Percentiles rank a stretch among this genome's conserved stretches.
Evolutionary conservation across 2,113 vertebrate species (phyloP).

Genomic region (Triplophysa dalaica): DNA sequence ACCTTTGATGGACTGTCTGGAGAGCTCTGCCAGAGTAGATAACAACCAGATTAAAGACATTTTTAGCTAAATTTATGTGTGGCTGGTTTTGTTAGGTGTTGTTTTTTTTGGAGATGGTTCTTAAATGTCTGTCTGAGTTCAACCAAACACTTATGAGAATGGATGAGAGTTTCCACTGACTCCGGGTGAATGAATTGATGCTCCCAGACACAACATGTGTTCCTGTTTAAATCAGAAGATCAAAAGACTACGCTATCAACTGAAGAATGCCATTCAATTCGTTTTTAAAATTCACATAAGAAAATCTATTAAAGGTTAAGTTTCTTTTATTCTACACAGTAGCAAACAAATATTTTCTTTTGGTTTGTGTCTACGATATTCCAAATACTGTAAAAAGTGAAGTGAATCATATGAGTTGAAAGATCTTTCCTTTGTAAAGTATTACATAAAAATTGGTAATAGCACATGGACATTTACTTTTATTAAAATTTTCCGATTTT

Average conservation of each 20-base stretch:
- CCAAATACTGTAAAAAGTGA: too few relatives aligned
- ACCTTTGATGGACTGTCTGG: not conserved
- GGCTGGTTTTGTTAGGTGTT: constrained; percentile 33
- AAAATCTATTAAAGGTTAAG: not conserved
- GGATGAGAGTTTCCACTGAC: constrained; percentile 32
- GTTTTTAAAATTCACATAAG: not conserved
- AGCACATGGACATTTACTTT: too few relatives aligned
- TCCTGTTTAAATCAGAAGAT: not conserved
- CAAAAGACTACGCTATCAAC: not conserved
- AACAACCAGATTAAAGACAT: constrained; percentile 37
- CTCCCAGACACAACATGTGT: constrained; percentile 4
- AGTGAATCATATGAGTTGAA: too few relatives aligned
- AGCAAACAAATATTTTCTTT: too few relatives aligned
- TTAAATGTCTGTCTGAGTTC: constrained; percentile 2
- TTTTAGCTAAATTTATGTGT: constrained; percentile 25
- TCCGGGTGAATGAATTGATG: constrained; percentile 16
- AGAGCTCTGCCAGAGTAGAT: constrained; percentile 1
- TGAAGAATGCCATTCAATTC: not conserved
- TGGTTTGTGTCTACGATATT: too few relatives aligned
- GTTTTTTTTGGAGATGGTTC: constrained; percentile 37
- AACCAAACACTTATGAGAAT: constrained; percentile 45
- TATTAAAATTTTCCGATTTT: too few relatives aligned
- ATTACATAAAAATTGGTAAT: too few relatives aligned
- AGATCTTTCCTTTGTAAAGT: too few relatives aligned
- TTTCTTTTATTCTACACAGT: too few relatives aligned